These are phyloP conservation scores for Lypha dubia DNA, from an alignment of 2,888 invertebrate genomes.

Conservation along the genomic window DNA sequence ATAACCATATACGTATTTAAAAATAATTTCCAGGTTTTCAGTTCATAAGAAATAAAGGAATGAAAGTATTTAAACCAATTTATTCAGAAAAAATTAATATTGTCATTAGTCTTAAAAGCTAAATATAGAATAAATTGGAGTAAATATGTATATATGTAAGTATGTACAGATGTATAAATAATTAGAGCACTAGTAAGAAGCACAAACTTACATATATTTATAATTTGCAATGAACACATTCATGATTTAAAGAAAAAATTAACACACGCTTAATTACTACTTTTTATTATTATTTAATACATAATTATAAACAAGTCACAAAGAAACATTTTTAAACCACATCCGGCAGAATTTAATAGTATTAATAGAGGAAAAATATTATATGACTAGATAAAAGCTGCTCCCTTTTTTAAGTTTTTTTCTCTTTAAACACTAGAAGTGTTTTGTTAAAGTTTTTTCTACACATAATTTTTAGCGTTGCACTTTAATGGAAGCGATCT, in stretches of 20 bases:
- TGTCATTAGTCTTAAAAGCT: background rate
- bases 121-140: constrained; percentile 26
- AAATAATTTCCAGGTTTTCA: no score
- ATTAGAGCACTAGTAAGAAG: background rate
- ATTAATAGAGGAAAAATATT: constrained; percentile 41
- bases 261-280: constrained; percentile 42
- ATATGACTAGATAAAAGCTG: constrained; percentile 56
- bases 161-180: background rate
- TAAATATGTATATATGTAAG: no score
- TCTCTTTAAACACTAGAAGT: constrained; percentile 45
- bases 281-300: constrained; percentile 53
- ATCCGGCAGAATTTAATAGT: constrained; percentile 68
- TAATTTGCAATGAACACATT: background rate
- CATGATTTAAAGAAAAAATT: constrained; percentile 28
- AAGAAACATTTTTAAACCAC: constrained; percentile 58
- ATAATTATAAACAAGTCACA: constrained; percentile 34
- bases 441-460: constrained; percentile 38
- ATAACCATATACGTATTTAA: no score
- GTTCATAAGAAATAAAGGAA: no score
- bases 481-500: constrained; percentile 51
- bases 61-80: background rate
- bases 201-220: background rate
- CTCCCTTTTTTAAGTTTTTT: constrained; percentile 56
- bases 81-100: background rate
- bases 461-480: constrained; percentile 29